Percentiles rank a stretch among this genome's conserved stretches.
Evolutionary conservation across 2,888 invertebrate genomes (phyloP).

Genomic region (Notocelia uddmanniana): DNA sequence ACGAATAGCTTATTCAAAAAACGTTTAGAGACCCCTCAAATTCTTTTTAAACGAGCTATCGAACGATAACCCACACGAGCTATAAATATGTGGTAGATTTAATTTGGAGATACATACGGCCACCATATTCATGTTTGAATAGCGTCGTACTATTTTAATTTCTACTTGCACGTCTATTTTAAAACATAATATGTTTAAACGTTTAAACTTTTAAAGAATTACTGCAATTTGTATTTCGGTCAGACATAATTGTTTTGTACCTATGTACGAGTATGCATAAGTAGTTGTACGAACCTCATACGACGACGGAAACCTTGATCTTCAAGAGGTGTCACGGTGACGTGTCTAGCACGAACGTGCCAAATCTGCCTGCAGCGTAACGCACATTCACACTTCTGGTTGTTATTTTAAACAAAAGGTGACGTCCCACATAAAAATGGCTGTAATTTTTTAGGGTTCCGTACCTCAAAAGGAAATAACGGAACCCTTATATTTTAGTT

Average conservation of each 20-base stretch:
- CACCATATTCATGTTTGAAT: not conserved
- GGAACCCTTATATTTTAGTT: too few species aligned
- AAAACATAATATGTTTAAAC: too few species aligned
- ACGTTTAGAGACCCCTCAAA: too few species aligned
- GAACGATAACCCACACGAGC: too few species aligned
- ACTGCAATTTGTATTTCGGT: not conserved
- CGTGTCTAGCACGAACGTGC: slow-evolving; percentile 36
- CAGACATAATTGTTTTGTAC: not conserved
- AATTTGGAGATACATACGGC: not conserved
- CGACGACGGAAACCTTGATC: slow-evolving; percentile 35
- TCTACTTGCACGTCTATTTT: too few species aligned
- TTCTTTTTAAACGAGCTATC: too few species aligned
- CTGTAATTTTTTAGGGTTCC: too few species aligned
- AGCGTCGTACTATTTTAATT: too few species aligned
- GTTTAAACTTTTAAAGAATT: not conserved
- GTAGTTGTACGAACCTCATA: not conserved
- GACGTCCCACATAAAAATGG: slow-evolving; percentile 9
- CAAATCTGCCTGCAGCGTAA: slow-evolving; percentile 37
- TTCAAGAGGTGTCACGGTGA: slow-evolving; percentile 35
- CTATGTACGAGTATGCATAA: not conserved
- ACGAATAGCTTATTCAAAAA: too few species aligned
- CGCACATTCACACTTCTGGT: slow-evolving; percentile 26
- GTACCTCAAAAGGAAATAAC: too few species aligned
- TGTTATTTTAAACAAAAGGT: slow-evolving; percentile 40
- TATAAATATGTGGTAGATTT: not conserved